These are phyloP conservation scores for Neopipo cinnamomea DNA, from an alignment of 2,113 vertebrate species.

Conservation along the genomic window DNA sequence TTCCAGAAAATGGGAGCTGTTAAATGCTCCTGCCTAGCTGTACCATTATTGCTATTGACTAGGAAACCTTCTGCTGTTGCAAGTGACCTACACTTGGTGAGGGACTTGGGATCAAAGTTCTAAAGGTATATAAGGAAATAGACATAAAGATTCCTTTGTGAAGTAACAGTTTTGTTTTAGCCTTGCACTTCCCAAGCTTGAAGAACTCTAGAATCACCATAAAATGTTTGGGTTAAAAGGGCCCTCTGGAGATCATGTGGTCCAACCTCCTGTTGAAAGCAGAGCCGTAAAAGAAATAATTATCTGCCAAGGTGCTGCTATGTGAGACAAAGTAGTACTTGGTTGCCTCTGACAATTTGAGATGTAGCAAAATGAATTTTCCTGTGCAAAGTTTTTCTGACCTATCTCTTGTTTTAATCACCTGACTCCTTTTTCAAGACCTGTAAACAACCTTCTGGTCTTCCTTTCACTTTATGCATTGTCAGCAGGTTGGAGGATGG, in stretches of 20 bases:
- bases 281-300: not conserved
- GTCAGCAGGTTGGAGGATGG: not conserved
- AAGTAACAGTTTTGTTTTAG: not conserved
- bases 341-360: not conserved
- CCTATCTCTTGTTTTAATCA: not conserved
- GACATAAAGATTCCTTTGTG: not conserved
- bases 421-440: not conserved
- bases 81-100: not conserved
- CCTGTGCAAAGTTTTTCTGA: not conserved
- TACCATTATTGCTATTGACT: not conserved
- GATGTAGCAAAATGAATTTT: not conserved
- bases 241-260: not conserved
- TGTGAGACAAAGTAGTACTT: not conserved
- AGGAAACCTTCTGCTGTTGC: not conserved
- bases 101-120: not conserved
- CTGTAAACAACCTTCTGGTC: not conserved
- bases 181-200: not conserved
- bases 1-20: not conserved
- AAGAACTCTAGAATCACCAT: not conserved
- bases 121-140: not conserved
- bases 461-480: not conserved
- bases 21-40: not conserved
- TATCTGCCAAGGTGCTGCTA: not conserved
- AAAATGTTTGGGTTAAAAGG: not conserved
- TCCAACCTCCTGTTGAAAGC: not conserved